phyloP scores from a whole-genome alignment of 2,888 invertebrate genomes.

The Hydraecia micacea region DNA sequence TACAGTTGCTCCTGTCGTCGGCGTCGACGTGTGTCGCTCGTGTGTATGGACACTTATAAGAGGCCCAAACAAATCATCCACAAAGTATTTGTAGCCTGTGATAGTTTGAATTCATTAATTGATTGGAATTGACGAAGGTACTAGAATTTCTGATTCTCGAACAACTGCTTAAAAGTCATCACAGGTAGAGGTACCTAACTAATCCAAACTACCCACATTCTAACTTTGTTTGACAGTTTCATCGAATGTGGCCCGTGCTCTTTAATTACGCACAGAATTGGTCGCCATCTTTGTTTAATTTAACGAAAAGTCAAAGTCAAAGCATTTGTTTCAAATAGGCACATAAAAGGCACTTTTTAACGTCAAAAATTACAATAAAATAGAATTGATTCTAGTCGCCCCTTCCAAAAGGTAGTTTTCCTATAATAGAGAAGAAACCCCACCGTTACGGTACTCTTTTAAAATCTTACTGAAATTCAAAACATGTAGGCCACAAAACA shows the following conservation, averaged over 20 bases:
- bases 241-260: neutral
- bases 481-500: neutral
- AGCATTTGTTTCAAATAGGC: no score
- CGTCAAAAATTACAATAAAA: no score
- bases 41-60: neutral
- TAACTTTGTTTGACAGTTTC: slow-evolving; percentile 24
- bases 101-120: neutral
- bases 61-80: neutral
- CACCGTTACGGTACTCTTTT: no score
- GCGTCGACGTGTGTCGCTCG: no score
- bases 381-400: no score
- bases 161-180: slow-evolving; percentile 17
- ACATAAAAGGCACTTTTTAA: no score
- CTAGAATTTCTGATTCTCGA: neutral
- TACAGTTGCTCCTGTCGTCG: no score
- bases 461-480: neutral
- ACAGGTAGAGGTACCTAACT: neutral
- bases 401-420: no score
- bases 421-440: no score
- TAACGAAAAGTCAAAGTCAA: no score
- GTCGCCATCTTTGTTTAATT: slow-evolving; percentile 8
- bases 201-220: slow-evolving; percentile 3
- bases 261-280: slow-evolving; percentile 15
- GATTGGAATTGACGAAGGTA: slow-evolving; percentile 23
- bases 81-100: no score